These are phyloP conservation scores for Festucalex cinctus DNA, from an alignment of 2,113 vertebrate species.

Conservation along the genomic window DNA sequence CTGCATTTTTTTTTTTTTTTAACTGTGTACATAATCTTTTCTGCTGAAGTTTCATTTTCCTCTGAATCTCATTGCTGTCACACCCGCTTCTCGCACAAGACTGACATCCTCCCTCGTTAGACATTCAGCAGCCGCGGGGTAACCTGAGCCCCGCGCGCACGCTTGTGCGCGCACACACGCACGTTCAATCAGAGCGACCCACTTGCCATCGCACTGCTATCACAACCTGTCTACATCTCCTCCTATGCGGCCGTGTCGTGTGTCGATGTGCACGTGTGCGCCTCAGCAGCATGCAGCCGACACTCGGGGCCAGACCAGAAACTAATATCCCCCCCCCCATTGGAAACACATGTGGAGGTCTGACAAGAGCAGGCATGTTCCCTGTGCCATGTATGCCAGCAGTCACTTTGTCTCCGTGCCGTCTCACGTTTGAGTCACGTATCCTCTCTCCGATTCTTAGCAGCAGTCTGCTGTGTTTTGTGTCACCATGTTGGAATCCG, in stretches of 20 bases:
- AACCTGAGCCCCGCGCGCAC: slow-evolving; percentile 42
- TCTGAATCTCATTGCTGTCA: slow-evolving; percentile 64
- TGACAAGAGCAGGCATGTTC: slow-evolving; percentile 61
- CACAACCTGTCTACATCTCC: slow-evolving; percentile 38
- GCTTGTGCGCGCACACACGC: slow-evolving; percentile 11
- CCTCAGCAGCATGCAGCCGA: slow-evolving; percentile 32
- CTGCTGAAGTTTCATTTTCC: slow-evolving; percentile 58
- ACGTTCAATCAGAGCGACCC: slow-evolving; percentile 26
- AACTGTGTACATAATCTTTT: slow-evolving; percentile 40
- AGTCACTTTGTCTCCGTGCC: slow-evolving; percentile 53
- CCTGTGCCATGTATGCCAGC: slow-evolving; percentile 61
- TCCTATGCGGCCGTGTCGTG: slow-evolving; percentile 1
- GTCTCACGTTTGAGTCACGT: slow-evolving; percentile 25
- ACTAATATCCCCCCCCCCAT: slow-evolving; percentile 52
- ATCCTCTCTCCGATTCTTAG: slow-evolving; percentile 26
- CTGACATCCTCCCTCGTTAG: slow-evolving; percentile 64
- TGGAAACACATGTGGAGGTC: slow-evolving; percentile 70
- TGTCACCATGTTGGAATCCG: background rate
- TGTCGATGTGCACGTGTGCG: slow-evolving; percentile 25
- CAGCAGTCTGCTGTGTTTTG: slow-evolving; percentile 6
- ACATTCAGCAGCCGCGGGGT: slow-evolving; percentile 64
- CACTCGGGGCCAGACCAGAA: slow-evolving; percentile 35
- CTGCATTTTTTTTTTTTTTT: slow-evolving; percentile 1
- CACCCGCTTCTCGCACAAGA: slow-evolving; percentile 50
- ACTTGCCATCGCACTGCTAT: slow-evolving; percentile 46